phyloP scores from a whole-genome alignment of 2,888 invertebrate genomes.

The Branchellion lobata region DNA sequence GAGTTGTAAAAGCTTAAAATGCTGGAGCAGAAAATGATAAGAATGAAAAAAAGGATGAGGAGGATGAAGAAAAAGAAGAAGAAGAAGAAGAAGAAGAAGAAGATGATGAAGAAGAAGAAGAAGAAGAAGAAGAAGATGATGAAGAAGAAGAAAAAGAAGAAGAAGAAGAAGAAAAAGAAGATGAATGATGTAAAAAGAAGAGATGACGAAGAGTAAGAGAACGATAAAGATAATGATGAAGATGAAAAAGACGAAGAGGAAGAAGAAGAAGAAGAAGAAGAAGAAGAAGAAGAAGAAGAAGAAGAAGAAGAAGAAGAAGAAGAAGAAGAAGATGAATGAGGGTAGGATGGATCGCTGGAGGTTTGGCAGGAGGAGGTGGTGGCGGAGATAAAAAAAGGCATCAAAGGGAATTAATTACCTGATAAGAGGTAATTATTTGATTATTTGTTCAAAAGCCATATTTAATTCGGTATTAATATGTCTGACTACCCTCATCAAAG shows the following conservation, averaged over 20 bases:
- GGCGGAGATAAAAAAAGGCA: no score
- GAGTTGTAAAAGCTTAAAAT: no score
- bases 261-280: not conserved
- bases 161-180: not conserved
- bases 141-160: not conserved
- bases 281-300: not conserved
- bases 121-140: not conserved
- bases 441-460: no score
- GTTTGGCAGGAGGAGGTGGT: no score
- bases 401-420: no score
- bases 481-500: no score
- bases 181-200: no score
- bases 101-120: not conserved
- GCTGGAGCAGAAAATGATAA: no score
- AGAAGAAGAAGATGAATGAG: not conserved
- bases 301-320: slow-evolving; percentile 1
- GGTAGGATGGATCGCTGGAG: no score
- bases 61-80: not conserved
- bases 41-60: no score
- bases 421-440: no score
- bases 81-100: not conserved
- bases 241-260: not conserved
- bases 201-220: not conserved
- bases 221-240: not conserved
- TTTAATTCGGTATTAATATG: no score